These are phyloP conservation scores for Trichopoda pennipes DNA, from an alignment of 2,888 invertebrate species.

Conservation along the genomic window DNA sequence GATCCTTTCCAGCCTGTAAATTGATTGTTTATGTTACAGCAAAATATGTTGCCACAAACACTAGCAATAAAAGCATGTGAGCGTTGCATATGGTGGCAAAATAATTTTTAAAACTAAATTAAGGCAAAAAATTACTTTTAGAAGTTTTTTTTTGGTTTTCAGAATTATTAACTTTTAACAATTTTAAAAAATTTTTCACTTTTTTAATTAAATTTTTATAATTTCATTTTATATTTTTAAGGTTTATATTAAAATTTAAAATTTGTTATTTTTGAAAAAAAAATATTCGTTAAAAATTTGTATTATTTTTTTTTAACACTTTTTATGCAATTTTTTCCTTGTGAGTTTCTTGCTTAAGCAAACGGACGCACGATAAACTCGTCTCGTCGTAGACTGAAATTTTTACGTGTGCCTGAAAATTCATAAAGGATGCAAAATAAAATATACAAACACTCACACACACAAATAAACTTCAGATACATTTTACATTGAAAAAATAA, in stretches of 20 bases:
- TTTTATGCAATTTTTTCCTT: constrained; percentile 37
- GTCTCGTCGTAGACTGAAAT: constrained; percentile 78
- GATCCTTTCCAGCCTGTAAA: not conserved
- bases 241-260: not conserved
- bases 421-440: constrained; percentile 74
- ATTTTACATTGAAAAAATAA: constrained; percentile 42
- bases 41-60: no score
- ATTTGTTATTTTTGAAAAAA: no score
- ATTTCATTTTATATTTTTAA: constrained; percentile 16
- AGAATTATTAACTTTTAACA: not conserved
- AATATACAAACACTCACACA: constrained; percentile 42
- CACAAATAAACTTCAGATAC: constrained; percentile 33
- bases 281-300: no score
- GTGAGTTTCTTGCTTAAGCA: constrained; percentile 60
- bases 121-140: not conserved
- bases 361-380: constrained; percentile 75
- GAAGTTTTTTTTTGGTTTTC: not conserved
- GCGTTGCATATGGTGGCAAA: constrained; percentile 56
- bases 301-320: constrained; percentile 4
- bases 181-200: not conserved
- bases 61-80: constrained; percentile 15
- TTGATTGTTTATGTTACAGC: not conserved
- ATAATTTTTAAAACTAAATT: constrained; percentile 8
- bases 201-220: constrained; percentile 16
- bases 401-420: constrained; percentile 74